phyloP scores from a whole-genome alignment of 1,140 invertebrate genomes.

The Protaetia brevitarsis region DNA sequence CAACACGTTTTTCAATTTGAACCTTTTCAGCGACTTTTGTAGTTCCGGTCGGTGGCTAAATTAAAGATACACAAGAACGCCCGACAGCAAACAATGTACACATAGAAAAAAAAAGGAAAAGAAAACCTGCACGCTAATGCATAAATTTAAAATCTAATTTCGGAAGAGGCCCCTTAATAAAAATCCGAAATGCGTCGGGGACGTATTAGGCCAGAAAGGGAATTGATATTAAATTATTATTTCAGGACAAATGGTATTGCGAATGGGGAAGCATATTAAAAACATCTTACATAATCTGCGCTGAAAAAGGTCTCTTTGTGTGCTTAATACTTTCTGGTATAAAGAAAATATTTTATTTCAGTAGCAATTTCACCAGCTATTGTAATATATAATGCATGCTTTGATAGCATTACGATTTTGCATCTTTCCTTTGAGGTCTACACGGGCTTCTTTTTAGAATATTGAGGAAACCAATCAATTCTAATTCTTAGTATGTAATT shows the following conservation, averaged over 20 bases:
- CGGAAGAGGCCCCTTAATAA: background rate
- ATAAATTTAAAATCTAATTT: conserved; percentile 19
- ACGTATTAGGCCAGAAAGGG: background rate
- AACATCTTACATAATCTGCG: background rate
- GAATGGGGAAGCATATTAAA: background rate
- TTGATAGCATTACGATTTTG: no score
- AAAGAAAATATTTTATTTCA: no score
- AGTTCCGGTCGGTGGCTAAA: background rate
- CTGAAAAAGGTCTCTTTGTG: background rate
- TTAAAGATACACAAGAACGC: conserved; percentile 7
- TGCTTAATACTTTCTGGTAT: no score
- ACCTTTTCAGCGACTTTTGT: background rate
- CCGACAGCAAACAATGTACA: background rate
- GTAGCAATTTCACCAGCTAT: no score
- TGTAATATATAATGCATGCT: no score
- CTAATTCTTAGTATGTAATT: no score
- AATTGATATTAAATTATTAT: background rate
- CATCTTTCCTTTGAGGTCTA: no score
- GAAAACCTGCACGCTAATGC: conserved; percentile 10
- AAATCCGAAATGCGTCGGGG: background rate
- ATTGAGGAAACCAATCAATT: no score
- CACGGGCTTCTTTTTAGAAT: no score
- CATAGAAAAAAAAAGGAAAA: background rate
- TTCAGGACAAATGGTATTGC: background rate
- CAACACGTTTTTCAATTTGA: conserved; percentile 6